Evolutionary conservation across 2,888 invertebrate genomes (phyloP).

Genomic region (Temnothorax ravouxi): DNA sequence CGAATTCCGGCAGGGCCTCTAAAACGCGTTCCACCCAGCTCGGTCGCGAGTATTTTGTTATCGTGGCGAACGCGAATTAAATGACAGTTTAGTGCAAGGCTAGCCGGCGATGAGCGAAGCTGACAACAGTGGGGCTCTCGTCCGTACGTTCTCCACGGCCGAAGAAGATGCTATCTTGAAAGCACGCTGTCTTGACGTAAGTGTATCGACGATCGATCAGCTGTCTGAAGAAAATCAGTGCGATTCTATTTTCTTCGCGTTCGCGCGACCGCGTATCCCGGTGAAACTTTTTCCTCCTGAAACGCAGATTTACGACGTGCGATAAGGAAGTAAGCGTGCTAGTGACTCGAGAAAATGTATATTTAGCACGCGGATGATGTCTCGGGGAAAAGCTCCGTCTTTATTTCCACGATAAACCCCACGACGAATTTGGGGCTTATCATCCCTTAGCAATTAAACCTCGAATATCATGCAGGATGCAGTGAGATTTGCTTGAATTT

Average conservation of each 20-base stretch:
- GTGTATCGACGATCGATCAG: slow-evolving; percentile 30
- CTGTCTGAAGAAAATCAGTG: background rate
- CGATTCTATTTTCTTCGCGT: background rate
- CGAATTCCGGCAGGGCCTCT: slow-evolving; percentile 73
- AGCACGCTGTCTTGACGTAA: slow-evolving; percentile 37
- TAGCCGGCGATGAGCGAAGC: slow-evolving; percentile 84
- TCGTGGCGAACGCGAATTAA: slow-evolving; percentile 77
- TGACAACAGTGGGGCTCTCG: slow-evolving; percentile 71
- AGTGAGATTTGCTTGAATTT: background rate
- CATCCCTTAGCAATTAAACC: background rate
- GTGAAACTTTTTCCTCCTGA: background rate
- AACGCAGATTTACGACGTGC: background rate
- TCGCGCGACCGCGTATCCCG: background rate
- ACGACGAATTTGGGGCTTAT: background rate
- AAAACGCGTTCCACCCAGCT: slow-evolving; percentile 68
- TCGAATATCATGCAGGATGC: background rate
- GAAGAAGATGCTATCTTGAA: background rate
- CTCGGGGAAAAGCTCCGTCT: background rate
- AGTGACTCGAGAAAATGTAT: background rate
- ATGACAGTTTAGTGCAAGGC: slow-evolving; percentile 84
- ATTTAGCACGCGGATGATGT: background rate
- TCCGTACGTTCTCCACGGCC: slow-evolving; percentile 55
- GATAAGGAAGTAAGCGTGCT: slow-evolving; percentile 13
- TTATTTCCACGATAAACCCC: background rate
- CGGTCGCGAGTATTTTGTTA: slow-evolving; percentile 79